phyloP scores from a whole-genome alignment of 1,140 invertebrate species.

The Artemia franciscana region DNA sequence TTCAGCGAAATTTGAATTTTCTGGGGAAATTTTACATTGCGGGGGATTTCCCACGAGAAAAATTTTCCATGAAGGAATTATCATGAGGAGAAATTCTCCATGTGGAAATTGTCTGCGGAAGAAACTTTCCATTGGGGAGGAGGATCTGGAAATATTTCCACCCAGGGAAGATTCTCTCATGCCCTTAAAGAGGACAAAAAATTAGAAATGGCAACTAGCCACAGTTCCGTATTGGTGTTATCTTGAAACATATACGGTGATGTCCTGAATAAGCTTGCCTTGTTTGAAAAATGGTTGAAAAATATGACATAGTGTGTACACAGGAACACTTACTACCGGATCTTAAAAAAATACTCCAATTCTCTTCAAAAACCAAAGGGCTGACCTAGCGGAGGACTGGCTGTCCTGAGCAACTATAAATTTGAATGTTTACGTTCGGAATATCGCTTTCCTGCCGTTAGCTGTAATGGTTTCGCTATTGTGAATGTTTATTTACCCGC shows the following conservation, averaged over 20 bases:
- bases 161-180: too few relatives aligned
- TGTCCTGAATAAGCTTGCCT: neutral
- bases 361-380: neutral
- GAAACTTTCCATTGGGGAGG: too few relatives aligned
- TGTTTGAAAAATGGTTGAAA: neutral
- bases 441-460: neutral
- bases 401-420: neutral
- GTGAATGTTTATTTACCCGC: neutral
- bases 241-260: neutral
- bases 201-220: neutral
- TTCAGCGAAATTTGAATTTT: too few relatives aligned
- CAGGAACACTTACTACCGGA: neutral
- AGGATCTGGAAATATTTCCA: too few relatives aligned
- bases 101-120: too few relatives aligned
- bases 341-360: neutral
- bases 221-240: neutral
- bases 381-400: neutral
- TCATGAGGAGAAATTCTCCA: too few relatives aligned
- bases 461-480: neutral
- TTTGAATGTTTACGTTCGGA: neutral
- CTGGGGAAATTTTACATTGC: too few relatives aligned
- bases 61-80: too few relatives aligned
- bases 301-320: neutral
- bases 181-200: too few relatives aligned
- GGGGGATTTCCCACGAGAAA: too few relatives aligned